phyloP scores from a whole-genome alignment of 2,797 vertebrate species.

The Sphenopsis melanotis region DNA sequence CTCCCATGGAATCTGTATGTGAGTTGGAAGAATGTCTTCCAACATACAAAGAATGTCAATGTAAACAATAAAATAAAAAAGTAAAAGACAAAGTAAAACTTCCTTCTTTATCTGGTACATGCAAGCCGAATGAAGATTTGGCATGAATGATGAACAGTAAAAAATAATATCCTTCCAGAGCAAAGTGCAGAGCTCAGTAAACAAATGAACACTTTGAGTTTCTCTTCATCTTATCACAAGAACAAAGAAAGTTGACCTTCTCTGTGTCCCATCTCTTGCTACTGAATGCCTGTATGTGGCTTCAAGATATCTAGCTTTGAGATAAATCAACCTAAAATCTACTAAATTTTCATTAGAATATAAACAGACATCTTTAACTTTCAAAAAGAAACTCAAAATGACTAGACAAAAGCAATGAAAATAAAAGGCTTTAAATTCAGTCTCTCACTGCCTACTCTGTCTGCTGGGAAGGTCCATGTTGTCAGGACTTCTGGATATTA shows the following conservation, averaged over 20 bases:
- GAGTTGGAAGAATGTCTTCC: not conserved
- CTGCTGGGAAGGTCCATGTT: not conserved
- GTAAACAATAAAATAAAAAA: not conserved
- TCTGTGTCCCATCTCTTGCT: not conserved
- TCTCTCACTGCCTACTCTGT: not conserved
- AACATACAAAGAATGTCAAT: not conserved
- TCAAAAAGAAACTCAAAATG: not conserved
- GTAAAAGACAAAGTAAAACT: not conserved
- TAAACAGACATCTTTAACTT: not conserved
- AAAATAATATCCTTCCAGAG: not conserved
- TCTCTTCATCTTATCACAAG: not conserved
- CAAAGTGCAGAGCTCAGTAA: not conserved
- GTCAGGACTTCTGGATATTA: not conserved
- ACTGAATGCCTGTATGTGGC: not conserved
- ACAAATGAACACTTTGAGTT: not conserved
- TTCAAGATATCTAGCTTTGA: not conserved
- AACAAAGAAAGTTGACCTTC: not conserved
- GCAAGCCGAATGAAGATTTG: not conserved
- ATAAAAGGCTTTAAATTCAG: not conserved
- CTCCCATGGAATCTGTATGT: not conserved
- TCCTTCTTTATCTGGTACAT: not conserved
- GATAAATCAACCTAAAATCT: not conserved
- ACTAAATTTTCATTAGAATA: not conserved
- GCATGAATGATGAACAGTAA: not conserved
- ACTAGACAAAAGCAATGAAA: not conserved